Percentiles rank a stretch among this genome's conserved stretches.
Evolutionary conservation across 1,140 invertebrate species (phyloP).

Genomic region (Ruditapes philippinarum): DNA sequence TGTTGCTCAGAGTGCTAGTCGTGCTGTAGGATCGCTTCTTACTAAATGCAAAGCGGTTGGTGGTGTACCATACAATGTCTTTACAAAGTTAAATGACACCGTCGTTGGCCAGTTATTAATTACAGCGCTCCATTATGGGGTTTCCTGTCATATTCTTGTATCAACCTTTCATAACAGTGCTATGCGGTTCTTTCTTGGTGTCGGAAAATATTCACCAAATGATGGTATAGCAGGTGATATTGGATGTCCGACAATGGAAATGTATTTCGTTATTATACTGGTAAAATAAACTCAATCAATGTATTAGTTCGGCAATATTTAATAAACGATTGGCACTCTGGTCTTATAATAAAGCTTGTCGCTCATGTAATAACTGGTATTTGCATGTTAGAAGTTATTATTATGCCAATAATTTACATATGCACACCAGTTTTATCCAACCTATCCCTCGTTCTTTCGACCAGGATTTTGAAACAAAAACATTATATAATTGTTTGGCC

Average conservation of each 20-base stretch:
- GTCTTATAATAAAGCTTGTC: neutral
- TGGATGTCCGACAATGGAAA: neutral
- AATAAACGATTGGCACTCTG: neutral
- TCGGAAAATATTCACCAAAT: neutral
- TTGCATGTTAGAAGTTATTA: neutral
- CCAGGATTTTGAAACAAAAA: neutral
- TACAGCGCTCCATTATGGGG: neutral
- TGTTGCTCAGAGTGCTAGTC: neutral
- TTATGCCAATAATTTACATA: neutral
- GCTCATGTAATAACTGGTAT: neutral
- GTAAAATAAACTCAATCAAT: neutral
- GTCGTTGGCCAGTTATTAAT: neutral
- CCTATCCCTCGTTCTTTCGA: neutral
- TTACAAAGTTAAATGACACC: conserved; percentile 16
- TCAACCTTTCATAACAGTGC: neutral
- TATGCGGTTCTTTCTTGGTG: neutral
- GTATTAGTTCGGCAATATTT: neutral
- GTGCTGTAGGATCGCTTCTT: neutral
- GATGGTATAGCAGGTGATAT: neutral
- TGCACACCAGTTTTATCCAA: neutral
- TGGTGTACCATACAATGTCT: conserved; percentile 9
- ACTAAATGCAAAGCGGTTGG: neutral
- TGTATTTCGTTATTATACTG: neutral
- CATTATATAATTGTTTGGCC: neutral
- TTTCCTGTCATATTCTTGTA: neutral